These are phyloP conservation scores for Leptinotarsa undecemlineata DNA, from an alignment of 1,140 invertebrate genomes.

Conservation along the genomic window DNA sequence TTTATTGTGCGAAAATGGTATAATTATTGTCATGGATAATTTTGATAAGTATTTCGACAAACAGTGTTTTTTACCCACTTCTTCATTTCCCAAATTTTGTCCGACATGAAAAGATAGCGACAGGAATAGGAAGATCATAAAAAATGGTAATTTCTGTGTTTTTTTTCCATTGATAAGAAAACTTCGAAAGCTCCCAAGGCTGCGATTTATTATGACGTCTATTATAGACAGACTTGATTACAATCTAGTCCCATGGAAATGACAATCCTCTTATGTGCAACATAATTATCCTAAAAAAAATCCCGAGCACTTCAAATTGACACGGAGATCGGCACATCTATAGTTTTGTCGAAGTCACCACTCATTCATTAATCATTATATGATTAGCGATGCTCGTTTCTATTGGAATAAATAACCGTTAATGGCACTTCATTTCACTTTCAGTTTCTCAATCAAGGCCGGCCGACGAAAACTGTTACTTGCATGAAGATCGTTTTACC, in stretches of 20 bases:
- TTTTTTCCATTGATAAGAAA: neutral
- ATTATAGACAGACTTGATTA: neutral
- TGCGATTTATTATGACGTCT: neutral
- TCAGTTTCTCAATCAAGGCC: slow-evolving; percentile 1
- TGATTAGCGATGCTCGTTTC: neutral
- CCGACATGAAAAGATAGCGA: neutral
- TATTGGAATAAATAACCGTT: slow-evolving; percentile 2
- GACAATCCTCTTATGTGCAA: neutral
- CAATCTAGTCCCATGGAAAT: neutral
- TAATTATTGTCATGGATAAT: too few relatives aligned
- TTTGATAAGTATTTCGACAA: too few relatives aligned
- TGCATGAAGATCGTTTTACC: neutral
- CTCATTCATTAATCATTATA: neutral
- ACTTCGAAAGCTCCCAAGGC: neutral
- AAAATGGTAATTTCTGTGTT: neutral
- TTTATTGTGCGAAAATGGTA: too few relatives aligned
- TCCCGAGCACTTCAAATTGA: neutral
- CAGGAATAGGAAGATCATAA: neutral
- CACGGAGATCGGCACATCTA: neutral
- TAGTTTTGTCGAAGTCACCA: neutral
- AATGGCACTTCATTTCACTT: slow-evolving; percentile 4
- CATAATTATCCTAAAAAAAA: neutral
- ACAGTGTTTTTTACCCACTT: neutral
- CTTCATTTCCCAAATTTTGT: neutral
- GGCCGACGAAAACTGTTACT: neutral